These are phyloP conservation scores for Drosophila subsilvestris DNA, from an alignment of 2,888 invertebrate species.

Conservation along the genomic window DNA sequence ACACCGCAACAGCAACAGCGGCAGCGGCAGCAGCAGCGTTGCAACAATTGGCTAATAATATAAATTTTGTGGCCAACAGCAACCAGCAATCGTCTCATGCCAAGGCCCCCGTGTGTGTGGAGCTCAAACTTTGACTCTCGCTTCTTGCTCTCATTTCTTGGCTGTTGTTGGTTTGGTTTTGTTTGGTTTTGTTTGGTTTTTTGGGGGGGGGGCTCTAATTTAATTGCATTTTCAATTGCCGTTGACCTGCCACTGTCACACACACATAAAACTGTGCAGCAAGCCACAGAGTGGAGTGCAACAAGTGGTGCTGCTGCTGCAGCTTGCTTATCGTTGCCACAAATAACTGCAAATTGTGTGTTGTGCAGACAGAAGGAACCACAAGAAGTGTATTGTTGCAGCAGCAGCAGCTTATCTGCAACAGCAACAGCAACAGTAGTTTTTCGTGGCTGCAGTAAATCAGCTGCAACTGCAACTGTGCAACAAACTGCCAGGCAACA, in stretches of 20 bases:
- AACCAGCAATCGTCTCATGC: slow-evolving; percentile 19
- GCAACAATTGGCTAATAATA: slow-evolving; percentile 75
- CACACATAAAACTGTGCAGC: slow-evolving; percentile 43
- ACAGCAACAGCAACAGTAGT: slow-evolving; percentile 55
- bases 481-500: slow-evolving; percentile 77
- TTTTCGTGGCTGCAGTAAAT: slow-evolving; percentile 1
- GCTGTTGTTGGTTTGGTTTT: slow-evolving; percentile 32
- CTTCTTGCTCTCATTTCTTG: slow-evolving; percentile 47
- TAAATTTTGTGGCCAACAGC: slow-evolving; percentile 66
- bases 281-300: slow-evolving; percentile 39
- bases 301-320: slow-evolving; percentile 42
- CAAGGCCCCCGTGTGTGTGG: slow-evolving; percentile 19
- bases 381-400: slow-evolving; percentile 64
- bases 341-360: slow-evolving; percentile 79
- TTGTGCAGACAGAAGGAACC: slow-evolving; percentile 67
- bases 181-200: slow-evolving; percentile 13
- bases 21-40: slow-evolving; percentile 47
- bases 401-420: slow-evolving; percentile 57
- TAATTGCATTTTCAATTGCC: slow-evolving; percentile 76
- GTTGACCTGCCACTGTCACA: slow-evolving; percentile 70
- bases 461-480: slow-evolving; percentile 39
- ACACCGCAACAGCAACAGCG: slow-evolving; percentile 24
- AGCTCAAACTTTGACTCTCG: slow-evolving; percentile 18
- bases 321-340: slow-evolving; percentile 53
- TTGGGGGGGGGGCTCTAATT: slow-evolving; percentile 57